These are phyloP conservation scores for Hedychridium roseum DNA, from an alignment of 2,888 invertebrate genomes.

Conservation along the genomic window DNA sequence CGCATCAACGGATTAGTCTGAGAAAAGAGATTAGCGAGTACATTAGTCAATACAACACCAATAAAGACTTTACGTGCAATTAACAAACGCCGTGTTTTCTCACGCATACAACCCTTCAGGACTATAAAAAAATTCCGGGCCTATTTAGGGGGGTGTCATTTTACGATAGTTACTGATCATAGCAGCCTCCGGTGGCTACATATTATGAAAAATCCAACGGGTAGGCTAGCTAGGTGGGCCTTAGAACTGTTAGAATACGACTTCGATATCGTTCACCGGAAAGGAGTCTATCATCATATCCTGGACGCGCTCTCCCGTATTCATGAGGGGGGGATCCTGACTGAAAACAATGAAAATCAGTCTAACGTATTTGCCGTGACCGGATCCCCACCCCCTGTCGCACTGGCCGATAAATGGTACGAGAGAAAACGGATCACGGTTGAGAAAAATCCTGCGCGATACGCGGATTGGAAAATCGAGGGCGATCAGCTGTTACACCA, in stretches of 20 bases:
- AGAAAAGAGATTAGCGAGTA: too few species aligned
- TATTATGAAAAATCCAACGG: slow-evolving; percentile 26
- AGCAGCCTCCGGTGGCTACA: slow-evolving; percentile 29
- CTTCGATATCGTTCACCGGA: slow-evolving; percentile 22
- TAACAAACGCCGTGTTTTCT: too few species aligned
- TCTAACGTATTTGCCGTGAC: too few species aligned
- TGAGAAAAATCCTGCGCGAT: background rate
- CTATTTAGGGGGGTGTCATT: slow-evolving; percentile 29
- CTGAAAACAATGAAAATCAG: background rate
- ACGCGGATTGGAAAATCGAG: slow-evolving; percentile 13
- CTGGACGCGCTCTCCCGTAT: slow-evolving; percentile 22
- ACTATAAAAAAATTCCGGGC: slow-evolving; percentile 24
- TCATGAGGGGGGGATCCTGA: background rate
- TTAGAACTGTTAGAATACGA: slow-evolving; percentile 24
- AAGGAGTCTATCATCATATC: slow-evolving; percentile 19
- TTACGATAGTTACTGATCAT: slow-evolving; percentile 32
- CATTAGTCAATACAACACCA: too few species aligned
- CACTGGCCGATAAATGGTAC: slow-evolving; percentile 4
- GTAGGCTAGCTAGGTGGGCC: slow-evolving; percentile 29
- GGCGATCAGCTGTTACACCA: slow-evolving; percentile 5
- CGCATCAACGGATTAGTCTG: too few species aligned
- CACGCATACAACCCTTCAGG: too few species aligned
- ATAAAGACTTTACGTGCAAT: too few species aligned
- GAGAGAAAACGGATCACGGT: background rate
- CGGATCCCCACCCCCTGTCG: too few species aligned